Evolutionary conservation across 2,113 vertebrate genomes (phyloP).

Genomic region (Leucoraja erinaceus): DNA sequence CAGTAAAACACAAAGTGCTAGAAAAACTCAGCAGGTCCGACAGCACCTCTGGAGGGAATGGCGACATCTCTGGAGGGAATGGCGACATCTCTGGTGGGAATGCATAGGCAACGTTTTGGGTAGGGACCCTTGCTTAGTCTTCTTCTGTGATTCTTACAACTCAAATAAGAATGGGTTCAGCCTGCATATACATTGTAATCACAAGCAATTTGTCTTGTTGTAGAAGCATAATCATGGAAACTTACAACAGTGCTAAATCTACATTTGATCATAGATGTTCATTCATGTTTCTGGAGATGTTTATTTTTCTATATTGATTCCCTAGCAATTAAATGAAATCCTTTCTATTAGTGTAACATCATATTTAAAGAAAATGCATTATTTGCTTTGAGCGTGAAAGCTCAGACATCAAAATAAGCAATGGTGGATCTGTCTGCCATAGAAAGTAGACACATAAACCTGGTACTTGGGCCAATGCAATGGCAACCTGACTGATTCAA

Average conservation of each 20-base stretch:
- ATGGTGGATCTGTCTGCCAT: not conserved
- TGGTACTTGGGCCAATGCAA: conserved; percentile 21
- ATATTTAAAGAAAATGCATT: not conserved
- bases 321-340: not conserved
- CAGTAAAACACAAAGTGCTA: not conserved
- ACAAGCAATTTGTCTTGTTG: not conserved
- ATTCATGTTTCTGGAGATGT: not conserved
- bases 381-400: not conserved
- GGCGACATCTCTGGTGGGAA: no score
- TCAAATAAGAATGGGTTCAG: not conserved
- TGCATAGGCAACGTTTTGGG: no score
- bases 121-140: no score
- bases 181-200: not conserved
- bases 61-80: no score
- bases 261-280: not conserved
- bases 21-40: no score
- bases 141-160: no score
- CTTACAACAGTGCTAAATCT: no score
- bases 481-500: conserved; percentile 29
- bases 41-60: no score
- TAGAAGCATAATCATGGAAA: not conserved
- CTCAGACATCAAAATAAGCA: not conserved
- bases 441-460: not conserved
- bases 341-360: not conserved
- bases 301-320: no score